Evolutionary conservation across 2,797 vertebrate genomes (phyloP), one percentile per base, ranked within the genome.

Genomic region (Acipenser oxyrinchus): DNA sequence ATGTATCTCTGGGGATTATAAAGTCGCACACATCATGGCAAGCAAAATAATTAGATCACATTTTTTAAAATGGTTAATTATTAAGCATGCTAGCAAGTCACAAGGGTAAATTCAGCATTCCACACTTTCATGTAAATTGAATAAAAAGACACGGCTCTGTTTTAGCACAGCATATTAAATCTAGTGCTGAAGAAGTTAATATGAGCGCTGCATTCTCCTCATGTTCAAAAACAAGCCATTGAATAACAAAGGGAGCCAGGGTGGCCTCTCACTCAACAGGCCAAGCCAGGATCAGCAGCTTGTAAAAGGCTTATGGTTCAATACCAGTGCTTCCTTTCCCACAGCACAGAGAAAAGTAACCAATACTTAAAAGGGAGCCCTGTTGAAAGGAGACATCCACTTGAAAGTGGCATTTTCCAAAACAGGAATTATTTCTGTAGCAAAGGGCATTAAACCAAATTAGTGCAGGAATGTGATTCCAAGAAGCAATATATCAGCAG

Each of bases 311-410:
- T 65, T 66, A 62, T 68, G 70, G 72, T 70, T 78, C 73, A 77
- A 78, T 68, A 71, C 67, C 62, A 59, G 63, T 51, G 66, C 71
- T 75, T 74, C 68, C 68, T 78, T 81, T 79, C 76, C 77, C 77
- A 81, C 79, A 77, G 65, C 72, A 13, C 61, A 53, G 52, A 72
- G 63, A 79, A 76, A 75, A 69, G 67, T 70, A 18, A 65, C 55
- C 63, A 58, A 57, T 60, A 69, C 70, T 71, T 73, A 69, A 76
- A 81, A 81, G 64, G 71, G 65, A 50, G 50, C 23, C 57, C 64
- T 7, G 55, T 66, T 74, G 69, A 75, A 80, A 73, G 69, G 62
- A 23, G 55, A 67, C 60, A 15, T 69, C 68, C 67, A 66, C 73
- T 79, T 72, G 67, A 75, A 75, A 72, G 60, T 70, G 53, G 6